Conservation (phyloP, 2,113 vertebrate species). For the Chrysochloris asiatica region DNA sequence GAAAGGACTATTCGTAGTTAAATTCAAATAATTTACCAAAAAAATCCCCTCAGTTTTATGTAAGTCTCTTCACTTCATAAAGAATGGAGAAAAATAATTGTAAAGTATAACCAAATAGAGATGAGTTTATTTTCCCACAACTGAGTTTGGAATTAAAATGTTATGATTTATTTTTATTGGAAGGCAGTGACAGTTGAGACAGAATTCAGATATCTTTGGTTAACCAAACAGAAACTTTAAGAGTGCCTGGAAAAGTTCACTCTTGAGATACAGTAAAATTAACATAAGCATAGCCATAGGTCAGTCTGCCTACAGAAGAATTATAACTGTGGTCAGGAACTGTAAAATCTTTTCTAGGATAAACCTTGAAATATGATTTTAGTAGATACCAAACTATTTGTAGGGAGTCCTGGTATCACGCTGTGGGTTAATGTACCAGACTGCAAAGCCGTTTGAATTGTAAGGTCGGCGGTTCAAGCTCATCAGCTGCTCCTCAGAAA, state of each 20-base stretch:
- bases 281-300: neutral
- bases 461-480: too few relatives aligned
- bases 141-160: conserved; percentile 46
- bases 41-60: neutral
- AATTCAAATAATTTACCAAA: conserved; percentile 3
- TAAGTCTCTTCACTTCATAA: neutral
- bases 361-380: neutral
- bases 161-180: conserved; percentile 56
- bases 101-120: neutral
- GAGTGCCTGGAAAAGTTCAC: conserved; percentile 24
- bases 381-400: neutral
- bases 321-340: neutral
- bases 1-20: conserved; percentile 38
- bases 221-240: neutral
- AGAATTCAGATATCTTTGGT: conserved; percentile 36
- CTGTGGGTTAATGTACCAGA: too few relatives aligned
- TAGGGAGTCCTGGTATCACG: too few relatives aligned
- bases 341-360: neutral
- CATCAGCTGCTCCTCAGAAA: too few relatives aligned
- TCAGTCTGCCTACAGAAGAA: neutral
- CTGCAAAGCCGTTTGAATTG: too few relatives aligned
- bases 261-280: conserved; percentile 19
- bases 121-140: conserved; percentile 14
- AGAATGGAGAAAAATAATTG: neutral
- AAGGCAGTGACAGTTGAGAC: conserved; percentile 39